Evolutionary conservation across 2,888 invertebrate genomes (phyloP).

Genomic region (Xanthorhoe spadicearia): DNA sequence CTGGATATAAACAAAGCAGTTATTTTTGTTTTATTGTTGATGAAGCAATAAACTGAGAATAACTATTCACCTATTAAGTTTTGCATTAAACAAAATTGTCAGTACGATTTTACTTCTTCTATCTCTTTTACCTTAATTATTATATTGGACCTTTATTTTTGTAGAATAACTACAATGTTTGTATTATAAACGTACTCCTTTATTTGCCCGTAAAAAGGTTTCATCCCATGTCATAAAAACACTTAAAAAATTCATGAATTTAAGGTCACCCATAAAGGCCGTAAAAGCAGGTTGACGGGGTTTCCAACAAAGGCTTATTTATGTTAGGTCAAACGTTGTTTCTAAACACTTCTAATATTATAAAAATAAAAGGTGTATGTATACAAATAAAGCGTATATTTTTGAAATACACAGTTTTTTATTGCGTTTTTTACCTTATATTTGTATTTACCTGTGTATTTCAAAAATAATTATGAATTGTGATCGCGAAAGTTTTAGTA

Average conservation of each 20-base stretch:
- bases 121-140: neutral
- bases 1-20: constrained; percentile 17
- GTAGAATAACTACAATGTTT: neutral
- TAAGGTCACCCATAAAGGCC: constrained; percentile 34
- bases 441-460: too few relatives aligned
- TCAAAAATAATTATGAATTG: too few relatives aligned
- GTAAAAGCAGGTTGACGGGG: constrained; percentile 23
- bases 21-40: constrained; percentile 12
- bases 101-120: neutral
- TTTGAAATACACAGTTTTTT: too few relatives aligned
- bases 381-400: too few relatives aligned
- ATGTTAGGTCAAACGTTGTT: neutral
- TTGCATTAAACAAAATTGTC: neutral
- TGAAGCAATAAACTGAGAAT: neutral
- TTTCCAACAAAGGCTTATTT: constrained; percentile 18
- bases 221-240: constrained; percentile 17
- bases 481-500: too few relatives aligned
- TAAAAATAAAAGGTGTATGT: neutral
- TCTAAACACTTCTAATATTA: neutral
- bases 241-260: constrained; percentile 37
- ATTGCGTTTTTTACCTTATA: too few relatives aligned
- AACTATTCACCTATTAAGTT: neutral
- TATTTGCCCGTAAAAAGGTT: constrained; percentile 17
- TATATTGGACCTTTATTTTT: neutral
- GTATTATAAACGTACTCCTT: neutral